Base-by-base conservation (phyloP, 2,113 vertebrate genomes). In the Scalopus aquaticus region DNA sequence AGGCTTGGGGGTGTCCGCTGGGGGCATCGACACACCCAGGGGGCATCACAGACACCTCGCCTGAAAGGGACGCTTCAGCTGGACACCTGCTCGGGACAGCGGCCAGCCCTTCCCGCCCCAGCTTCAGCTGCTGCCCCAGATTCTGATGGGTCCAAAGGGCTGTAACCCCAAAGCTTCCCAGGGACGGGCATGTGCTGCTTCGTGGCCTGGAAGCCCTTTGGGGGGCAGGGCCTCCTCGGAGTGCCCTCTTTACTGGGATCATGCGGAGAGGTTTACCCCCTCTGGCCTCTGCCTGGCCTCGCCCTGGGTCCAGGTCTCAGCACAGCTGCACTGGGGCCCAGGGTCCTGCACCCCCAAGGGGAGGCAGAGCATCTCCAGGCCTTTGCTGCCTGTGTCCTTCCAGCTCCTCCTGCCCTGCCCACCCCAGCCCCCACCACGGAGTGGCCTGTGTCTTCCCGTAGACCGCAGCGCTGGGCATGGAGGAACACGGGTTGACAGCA, bases 231-330 rank as follows among this genome's bases (percentile, higher is more conserved):
- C 5, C 20, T 62, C 54, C 11, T 3, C 11, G 1, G 65, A 62
- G 88, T 2, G 12, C 51, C 19, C n/a, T 22, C 5, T n/a, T 9
- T 0, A 2, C 6, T 0, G 26, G 6, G 10, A 7, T 1, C 3
- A 9, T 10, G 46, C 46, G 46, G 46, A 13, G 46, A 49, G 46
- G n/a, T n/a, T n/a, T n/a, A n/a, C n/a, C n/a, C n/a, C n/a, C n/a
- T n/a, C n/a, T n/a, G n/a, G n/a, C n/a, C n/a, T n/a, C 10, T 5
- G 44, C 44, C 11, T 2, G 2, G 16, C 54, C 28, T 42, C 8
- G 60, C 58, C 10, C 19, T 0, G 3, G 11, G 13, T 60, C 51
- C 20, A 3, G 56, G 44, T 13, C 51, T 39, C 22, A 12, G 51
- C 28, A 20, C 44, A 9, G 0, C 13, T 4, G 28, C 65, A 5